These are phyloP conservation scores for Sebastes schlegelii DNA, from an alignment of 2,113 vertebrate genomes.

Conservation along the genomic window DNA sequence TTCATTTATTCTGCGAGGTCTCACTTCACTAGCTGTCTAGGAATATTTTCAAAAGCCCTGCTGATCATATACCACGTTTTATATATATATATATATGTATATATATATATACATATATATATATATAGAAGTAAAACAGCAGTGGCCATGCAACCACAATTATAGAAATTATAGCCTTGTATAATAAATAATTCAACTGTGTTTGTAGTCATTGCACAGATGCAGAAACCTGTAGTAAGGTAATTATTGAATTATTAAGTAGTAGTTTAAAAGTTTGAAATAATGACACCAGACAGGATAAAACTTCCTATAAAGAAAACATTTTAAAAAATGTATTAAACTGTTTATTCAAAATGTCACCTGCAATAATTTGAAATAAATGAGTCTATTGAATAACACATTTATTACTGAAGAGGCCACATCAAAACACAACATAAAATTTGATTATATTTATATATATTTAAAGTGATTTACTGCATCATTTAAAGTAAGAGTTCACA, in stretches of 20 bases:
- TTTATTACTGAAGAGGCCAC: constrained; percentile 15
- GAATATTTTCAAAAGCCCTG: constrained; percentile 22
- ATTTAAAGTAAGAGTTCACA: background rate
- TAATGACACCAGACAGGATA: background rate
- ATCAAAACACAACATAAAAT: background rate
- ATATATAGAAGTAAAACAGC: background rate
- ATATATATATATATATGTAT: too few relatives aligned
- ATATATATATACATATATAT: background rate
- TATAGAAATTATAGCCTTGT: background rate
- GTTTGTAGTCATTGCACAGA: background rate
- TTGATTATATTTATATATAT: background rate
- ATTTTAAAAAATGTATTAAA: constrained; percentile 9
- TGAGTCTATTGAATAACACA: constrained; percentile 18
- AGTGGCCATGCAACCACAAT: background rate
- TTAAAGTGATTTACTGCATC: constrained; percentile 1
- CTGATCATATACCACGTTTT: background rate
- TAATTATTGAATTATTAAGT: background rate
- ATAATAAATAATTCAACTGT: background rate
- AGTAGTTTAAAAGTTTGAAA: background rate
- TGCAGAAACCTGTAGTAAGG: background rate
- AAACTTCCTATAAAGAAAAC: background rate
- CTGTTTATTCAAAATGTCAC: constrained; percentile 19
- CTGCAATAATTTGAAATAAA: constrained; percentile 1
- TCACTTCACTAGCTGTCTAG: constrained; percentile 45
- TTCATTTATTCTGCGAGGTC: constrained; percentile 50